phyloP scores from a whole-genome alignment of 1,140 invertebrate genomes.

The Cylas formicarius region DNA sequence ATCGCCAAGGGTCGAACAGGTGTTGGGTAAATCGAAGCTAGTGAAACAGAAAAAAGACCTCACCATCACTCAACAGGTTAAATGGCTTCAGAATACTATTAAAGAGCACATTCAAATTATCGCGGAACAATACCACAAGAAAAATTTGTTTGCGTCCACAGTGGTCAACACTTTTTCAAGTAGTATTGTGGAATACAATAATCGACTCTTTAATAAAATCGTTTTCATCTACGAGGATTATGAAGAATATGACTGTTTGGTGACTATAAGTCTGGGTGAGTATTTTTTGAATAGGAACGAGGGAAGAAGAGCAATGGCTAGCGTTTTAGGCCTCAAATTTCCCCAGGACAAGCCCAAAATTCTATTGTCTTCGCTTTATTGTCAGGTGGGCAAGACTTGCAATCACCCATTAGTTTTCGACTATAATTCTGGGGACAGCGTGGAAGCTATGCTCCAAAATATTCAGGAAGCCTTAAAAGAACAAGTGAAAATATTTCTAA shows the following conservation, averaged over 20 bases:
- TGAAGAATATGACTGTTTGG: constrained; percentile 33
- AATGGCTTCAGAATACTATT: constrained; percentile 25
- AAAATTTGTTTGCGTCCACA: constrained; percentile 32
- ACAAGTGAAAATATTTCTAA: constrained; percentile 21
- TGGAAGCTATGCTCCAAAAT: constrained; percentile 22
- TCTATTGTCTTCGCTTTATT: constrained; percentile 32
- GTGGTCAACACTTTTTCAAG: constrained; percentile 29
- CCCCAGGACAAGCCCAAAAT: constrained; percentile 35
- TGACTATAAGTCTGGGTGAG: constrained; percentile 34
- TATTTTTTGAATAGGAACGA: constrained; percentile 2
- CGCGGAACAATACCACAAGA: constrained; percentile 27
- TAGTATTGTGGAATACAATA: constrained; percentile 39
- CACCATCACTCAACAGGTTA: constrained; percentile 32
- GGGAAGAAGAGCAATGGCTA: neutral
- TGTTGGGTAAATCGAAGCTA: constrained; percentile 28
- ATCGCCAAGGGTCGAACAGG: constrained; percentile 34
- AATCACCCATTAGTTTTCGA: constrained; percentile 25
- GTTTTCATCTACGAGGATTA: constrained; percentile 31
- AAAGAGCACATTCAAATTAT: constrained; percentile 28
- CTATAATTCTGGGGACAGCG: constrained; percentile 23
- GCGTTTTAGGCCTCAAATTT: constrained; percentile 29
- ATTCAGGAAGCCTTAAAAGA: constrained; percentile 16
- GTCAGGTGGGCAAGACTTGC: constrained; percentile 29
- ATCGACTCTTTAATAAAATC: constrained; percentile 29
- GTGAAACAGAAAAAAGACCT: constrained; percentile 28